These are phyloP conservation scores for Butastur rufipennis DNA, from an alignment of 2,113 vertebrate species.

Conservation along the genomic window DNA sequence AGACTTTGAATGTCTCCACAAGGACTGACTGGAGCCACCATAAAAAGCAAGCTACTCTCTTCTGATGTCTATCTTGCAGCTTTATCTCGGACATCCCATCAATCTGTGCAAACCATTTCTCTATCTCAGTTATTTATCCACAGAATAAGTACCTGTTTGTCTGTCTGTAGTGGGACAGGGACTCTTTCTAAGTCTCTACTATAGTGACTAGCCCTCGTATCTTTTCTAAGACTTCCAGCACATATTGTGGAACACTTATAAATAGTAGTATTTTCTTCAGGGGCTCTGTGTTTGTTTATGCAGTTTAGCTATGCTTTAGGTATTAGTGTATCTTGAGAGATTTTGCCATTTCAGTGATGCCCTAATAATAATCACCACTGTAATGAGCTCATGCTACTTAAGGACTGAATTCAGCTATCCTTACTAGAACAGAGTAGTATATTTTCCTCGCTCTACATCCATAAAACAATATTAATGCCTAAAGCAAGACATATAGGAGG, in stretches of 20 bases:
- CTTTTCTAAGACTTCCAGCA: not conserved
- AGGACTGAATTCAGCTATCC: not conserved
- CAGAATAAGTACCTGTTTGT: not conserved
- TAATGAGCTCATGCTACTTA: not conserved
- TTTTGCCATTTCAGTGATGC: not conserved
- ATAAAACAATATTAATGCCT: not conserved
- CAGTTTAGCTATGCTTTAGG: not conserved
- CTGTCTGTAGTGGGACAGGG: not conserved
- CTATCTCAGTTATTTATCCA: not conserved
- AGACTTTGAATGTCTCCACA: not conserved
- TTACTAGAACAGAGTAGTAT: not conserved
- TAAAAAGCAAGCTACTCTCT: not conserved
- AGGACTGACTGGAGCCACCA: not conserved
- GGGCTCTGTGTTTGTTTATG: not conserved
- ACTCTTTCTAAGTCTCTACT: not conserved
- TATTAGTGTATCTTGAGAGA: not conserved
- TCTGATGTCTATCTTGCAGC: not conserved
- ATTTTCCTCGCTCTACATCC: not conserved
- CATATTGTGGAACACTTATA: not conserved
- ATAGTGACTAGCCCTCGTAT: rapidly evolving
- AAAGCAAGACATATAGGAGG: not conserved
- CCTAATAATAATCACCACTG: not conserved
- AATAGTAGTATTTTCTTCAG: not conserved
- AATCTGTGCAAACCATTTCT: not conserved
- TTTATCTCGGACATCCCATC: not conserved